These are phyloP conservation scores for Anthoscopus minutus DNA, from an alignment of 2,113 vertebrate species.

Conservation along the genomic window DNA sequence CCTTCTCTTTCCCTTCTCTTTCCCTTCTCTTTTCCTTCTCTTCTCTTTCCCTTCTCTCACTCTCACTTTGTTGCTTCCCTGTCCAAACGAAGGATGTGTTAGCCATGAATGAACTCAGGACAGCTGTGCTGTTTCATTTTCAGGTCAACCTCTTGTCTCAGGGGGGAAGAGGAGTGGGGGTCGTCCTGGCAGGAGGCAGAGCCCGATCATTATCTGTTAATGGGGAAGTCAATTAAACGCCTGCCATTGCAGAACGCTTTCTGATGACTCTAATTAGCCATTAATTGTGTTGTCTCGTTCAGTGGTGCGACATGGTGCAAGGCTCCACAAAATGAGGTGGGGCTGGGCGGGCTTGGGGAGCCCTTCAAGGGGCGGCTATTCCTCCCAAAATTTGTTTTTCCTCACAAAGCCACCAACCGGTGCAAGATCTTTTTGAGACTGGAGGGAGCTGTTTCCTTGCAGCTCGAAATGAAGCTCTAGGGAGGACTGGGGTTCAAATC, in stretches of 20 bases:
- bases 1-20: background rate
- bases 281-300: slow-evolving; percentile 54
- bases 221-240: slow-evolving; percentile 63
- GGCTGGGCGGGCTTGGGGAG: background rate
- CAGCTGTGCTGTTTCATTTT: background rate
- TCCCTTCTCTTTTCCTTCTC: background rate
- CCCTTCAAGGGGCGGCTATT: background rate
- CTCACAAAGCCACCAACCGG: background rate
- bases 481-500: background rate
- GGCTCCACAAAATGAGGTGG: background rate
- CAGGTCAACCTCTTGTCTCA: background rate
- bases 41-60: background rate
- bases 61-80: background rate
- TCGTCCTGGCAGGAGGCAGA: slow-evolving; percentile 8
- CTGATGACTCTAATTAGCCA: slow-evolving; percentile 63
- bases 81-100: background rate
- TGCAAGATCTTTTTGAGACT: background rate
- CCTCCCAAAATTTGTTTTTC: background rate
- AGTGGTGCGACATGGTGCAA: background rate
- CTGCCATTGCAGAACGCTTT: slow-evolving; percentile 51
- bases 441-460: background rate
- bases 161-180: background rate
- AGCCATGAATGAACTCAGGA: background rate
- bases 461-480: background rate
- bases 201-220: slow-evolving; percentile 54